Percentiles rank a stretch among this genome's conserved stretches.
Conservation (phyloP, 1,140 invertebrate genomes). For the Agrilus planipennis region DNA sequence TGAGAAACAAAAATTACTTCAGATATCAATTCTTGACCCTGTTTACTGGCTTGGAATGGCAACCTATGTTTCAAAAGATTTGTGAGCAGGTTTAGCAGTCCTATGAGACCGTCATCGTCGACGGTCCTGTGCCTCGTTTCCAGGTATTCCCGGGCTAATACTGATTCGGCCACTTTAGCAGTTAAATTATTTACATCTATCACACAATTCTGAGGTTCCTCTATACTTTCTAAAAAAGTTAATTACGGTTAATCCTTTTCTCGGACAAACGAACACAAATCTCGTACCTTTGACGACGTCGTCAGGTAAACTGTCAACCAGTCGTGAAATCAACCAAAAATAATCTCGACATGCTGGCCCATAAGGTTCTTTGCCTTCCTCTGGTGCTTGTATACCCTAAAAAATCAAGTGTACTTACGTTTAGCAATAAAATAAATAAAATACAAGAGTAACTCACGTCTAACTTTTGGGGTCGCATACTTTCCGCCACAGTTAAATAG, state of each 20-base stretch:
- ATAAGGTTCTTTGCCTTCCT: conserved; percentile 83
- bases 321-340: conserved; percentile 80
- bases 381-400: conserved; percentile 39
- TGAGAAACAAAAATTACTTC: no score
- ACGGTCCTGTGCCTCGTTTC: conserved; percentile 66
- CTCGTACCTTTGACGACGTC: conserved; percentile 56
- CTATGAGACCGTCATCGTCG: conserved; percentile 84
- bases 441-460: conserved; percentile 33
- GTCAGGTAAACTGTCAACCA: conserved; percentile 73
- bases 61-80: conserved; percentile 82
- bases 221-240: conserved; percentile 34
- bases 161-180: conserved; percentile 57
- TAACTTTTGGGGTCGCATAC: conserved; percentile 62
- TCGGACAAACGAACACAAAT: not conserved
- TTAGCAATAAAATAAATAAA: no score
- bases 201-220: conserved; percentile 40
- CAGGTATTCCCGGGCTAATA: conserved; percentile 64
- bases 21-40: conserved; percentile 60
- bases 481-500: conserved; percentile 69
- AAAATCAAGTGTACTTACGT: not conserved
- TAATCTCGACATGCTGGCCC: conserved; percentile 88
- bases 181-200: conserved; percentile 68
- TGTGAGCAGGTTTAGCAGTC: conserved; percentile 73
- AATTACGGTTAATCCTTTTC: not conserved
- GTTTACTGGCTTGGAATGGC: conserved; percentile 68